Evolutionary conservation across 2,797 vertebrate genomes (phyloP), one percentile per base, ranked within the genome.

Genomic region (Centropyge bicolor): DNA sequence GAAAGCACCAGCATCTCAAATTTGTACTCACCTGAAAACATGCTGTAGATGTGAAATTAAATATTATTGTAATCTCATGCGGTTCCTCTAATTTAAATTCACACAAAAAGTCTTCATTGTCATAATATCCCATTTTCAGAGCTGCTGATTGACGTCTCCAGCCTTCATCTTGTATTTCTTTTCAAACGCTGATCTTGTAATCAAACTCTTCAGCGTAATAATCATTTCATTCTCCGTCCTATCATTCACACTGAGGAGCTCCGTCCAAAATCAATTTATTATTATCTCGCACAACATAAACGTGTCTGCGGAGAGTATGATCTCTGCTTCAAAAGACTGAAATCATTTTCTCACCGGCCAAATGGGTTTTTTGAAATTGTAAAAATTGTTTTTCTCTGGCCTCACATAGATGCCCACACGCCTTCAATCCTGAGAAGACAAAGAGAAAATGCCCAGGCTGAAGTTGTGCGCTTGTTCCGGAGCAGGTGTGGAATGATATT

Each of bases 241-340:
- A 43, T 60, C 51, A 11, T 70, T 81, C 59, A 75, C 56, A 66
- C 48, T 11, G 63, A 77, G 36, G 56, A 73, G 74, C 74, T 76
- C 27, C 17, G 31, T 72, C 52, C 27, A 16, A 79, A 86, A 85
- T 88, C 78, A 41, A 81, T 86, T 59, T 70, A 63, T 78, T 71
- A 65, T 61, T 68, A 73, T 46, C 64, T 24, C 4, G 48, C 66
- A 17, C 41, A 69, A 68, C 57, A 60, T 49, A 65, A 79, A 78
- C 45, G 41, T 74, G 67, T 69, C 36, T 27, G 62, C 48, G 48
- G 36, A 69, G 59, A 65, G n/a, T 11, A 43, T 8, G 0, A 61
- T 52, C 24, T 62, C 69, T 12, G 14, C 52, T 36, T 77, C 40
- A 70, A 65, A 81, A 78, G 40, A 66, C 45, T n/a, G 5, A 38